phyloP scores from a whole-genome alignment of 2,888 invertebrate species.

The Diploptera punctata region DNA sequence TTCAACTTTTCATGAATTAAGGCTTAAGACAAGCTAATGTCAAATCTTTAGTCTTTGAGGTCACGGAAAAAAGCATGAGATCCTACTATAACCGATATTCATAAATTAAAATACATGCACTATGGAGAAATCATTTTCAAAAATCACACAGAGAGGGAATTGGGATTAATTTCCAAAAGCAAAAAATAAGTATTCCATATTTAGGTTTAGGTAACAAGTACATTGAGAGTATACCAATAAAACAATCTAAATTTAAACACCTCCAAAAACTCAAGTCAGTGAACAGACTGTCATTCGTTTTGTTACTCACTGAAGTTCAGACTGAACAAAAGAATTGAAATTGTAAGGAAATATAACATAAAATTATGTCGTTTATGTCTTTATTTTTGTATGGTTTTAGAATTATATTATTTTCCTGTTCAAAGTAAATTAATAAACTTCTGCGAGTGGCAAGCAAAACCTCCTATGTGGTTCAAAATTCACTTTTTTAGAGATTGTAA shows the following conservation, averaged over 20 bases:
- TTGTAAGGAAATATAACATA: too few species aligned
- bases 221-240: constrained; percentile 2
- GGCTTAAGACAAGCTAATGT: constrained; percentile 2
- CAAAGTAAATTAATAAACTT: too few species aligned
- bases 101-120: neutral
- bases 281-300: neutral
- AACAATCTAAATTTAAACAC: neutral
- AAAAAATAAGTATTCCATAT: neutral
- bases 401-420: too few species aligned
- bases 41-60: neutral
- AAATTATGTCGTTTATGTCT: too few species aligned
- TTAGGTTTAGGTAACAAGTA: neutral
- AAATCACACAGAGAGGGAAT: neutral
- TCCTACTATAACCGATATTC: neutral
- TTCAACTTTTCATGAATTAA: constrained; percentile 31
- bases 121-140: constrained; percentile 5
- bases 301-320: neutral
- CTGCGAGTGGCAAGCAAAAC: too few species aligned
- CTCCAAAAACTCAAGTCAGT: constrained; percentile 4
- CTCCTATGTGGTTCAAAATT: too few species aligned
- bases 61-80: neutral
- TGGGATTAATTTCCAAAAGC: neutral
- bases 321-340: too few species aligned
- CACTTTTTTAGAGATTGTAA: too few species aligned
- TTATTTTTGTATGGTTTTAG: too few species aligned